Base-by-base conservation (phyloP, 2,888 invertebrate species). In the Leptogaster cylindrica region DNA sequence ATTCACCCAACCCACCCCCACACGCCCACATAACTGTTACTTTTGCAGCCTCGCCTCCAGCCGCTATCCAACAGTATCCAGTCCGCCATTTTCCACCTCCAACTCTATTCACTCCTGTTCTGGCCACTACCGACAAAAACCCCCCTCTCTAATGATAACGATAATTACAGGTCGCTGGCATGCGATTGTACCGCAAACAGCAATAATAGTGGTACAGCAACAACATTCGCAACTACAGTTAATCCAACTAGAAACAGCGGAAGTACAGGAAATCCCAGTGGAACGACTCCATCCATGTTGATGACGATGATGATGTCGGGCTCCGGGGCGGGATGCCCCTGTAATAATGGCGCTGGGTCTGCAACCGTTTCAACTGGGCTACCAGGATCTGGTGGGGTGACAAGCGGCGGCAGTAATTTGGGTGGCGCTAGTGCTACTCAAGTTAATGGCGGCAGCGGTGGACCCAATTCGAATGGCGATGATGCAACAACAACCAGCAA, bases 401-500 rank as follows among this genome's bases (percentile, higher is more conserved):
- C 48, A 25, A 50, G 31, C 51, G 67, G 44, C 74, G 73, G 48
- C 58, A 52, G 23, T 16, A 65, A 51, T 51, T 52, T 65, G 28
- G 75, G 65, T 72, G 76, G 6, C 73, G 74, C 55, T 73, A 61
- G 61, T 39, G 41, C 33, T 33, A 39, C 36, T 48, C 46, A 25
- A 31, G 61, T 33, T 67, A 52, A 44, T 39, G 66, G 68, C 23
- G 63, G 52, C 20, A 58, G 72, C 75, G 74, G 68, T 76, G 80
- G 70, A 77, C 76, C 67, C 75, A 76, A 50, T 78, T 77, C 6
- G 75, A 78, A 48, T 65, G 61, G 61, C 55, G 71, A 71, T 44
- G 71, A 69, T 65, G 61, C 65, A 74, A 87, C 88, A 8, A 88
- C 89, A 0, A 51, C 65, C 23, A 90, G 89, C 71, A 91, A 90